Conservation (phyloP, 2,888 invertebrate species). For the Oxycera nigricornis region DNA sequence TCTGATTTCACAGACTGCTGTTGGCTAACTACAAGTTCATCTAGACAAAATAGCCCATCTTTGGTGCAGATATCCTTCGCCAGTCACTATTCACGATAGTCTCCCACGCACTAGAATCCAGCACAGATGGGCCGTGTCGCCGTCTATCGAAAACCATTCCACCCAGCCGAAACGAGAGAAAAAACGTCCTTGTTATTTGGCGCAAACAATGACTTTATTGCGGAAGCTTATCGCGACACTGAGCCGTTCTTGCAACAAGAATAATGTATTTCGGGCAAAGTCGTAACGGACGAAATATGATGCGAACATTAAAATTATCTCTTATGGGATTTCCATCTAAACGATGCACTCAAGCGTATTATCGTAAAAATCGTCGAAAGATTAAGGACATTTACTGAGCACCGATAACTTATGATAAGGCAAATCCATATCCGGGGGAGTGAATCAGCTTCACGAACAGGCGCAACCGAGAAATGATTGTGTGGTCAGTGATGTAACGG, state of each 20-base stretch:
- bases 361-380: not conserved
- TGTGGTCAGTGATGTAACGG: not conserved
- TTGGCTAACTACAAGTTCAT: not conserved
- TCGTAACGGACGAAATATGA: not conserved
- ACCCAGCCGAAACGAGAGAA: not conserved
- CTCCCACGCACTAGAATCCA: not conserved
- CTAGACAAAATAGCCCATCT: not conserved
- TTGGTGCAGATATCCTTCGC: not conserved
- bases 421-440: not conserved
- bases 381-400: not conserved
- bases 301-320: not conserved
- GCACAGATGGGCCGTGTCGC: conserved; percentile 1
- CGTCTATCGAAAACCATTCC: not conserved
- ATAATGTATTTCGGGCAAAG: not conserved
- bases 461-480: not conserved
- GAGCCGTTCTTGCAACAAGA: not conserved
- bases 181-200: not conserved
- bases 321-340: not conserved
- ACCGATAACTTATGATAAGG: not conserved
- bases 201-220: not conserved
- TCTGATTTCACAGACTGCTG: conserved; percentile 7
- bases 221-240: not conserved
- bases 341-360: not conserved
- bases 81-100: not conserved
- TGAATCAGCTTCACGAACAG: not conserved